A percentile compares a stretch with the other conserved stretches of the same genome.
Evolutionary conservation across 1,140 invertebrate genomes (phyloP).

Genomic region (Diorhabda sublineata): DNA sequence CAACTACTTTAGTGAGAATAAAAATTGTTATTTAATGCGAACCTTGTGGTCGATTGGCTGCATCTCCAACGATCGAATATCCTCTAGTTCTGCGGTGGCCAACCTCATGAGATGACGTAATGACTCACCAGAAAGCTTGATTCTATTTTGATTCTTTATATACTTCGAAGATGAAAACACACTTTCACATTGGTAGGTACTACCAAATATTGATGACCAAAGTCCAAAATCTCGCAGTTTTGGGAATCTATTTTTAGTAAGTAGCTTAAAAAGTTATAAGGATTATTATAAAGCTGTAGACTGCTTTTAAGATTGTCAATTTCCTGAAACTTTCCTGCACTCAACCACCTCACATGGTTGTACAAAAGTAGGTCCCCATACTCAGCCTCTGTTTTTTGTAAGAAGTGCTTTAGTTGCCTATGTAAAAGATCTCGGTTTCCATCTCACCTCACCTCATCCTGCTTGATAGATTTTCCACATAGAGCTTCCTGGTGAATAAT

Average conservation of each 20-base stretch:
- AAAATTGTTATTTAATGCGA: neutral
- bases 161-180: neutral
- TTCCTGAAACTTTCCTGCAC: constrained; percentile 14
- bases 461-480: constrained; percentile 29
- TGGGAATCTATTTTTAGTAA: neutral
- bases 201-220: neutral
- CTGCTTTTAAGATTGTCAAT: constrained; percentile 9
- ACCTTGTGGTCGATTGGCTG: neutral
- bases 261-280: neutral
- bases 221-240: neutral
- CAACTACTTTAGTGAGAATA: no score
- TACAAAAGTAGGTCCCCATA: constrained; percentile 18
- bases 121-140: neutral
- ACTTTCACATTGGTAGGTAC: neutral
- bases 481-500: constrained; percentile 31
- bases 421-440: constrained; percentile 20
- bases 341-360: constrained; percentile 14
- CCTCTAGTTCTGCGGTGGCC: neutral
- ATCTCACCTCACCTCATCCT: constrained; percentile 29
- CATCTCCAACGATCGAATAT: neutral
- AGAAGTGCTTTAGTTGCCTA: constrained; percentile 13
- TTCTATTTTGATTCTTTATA: neutral
- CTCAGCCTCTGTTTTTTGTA: constrained; percentile 11
- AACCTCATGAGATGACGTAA: neutral
- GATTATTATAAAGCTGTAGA: neutral